Percentiles rank a stretch among this genome's conserved stretches.
Conservation (phyloP, 1,140 invertebrate species). For the Drosophila rhopaloa region DNA sequence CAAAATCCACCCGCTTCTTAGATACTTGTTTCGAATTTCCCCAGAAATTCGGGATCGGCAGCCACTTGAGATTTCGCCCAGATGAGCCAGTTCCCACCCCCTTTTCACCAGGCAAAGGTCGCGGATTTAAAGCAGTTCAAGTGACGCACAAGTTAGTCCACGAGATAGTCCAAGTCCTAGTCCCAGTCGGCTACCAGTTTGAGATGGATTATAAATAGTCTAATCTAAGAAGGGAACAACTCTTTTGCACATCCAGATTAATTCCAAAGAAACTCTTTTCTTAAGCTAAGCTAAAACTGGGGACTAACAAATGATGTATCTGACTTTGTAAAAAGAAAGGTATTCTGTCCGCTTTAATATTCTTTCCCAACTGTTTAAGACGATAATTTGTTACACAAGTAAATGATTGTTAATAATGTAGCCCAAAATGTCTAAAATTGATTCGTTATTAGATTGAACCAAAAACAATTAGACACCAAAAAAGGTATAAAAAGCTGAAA, state of each 20-base stretch:
- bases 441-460: no score
- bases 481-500: no score
- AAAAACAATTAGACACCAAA: no score
- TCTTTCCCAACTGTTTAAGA: no score
- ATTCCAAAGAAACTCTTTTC: background rate
- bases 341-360: no score
- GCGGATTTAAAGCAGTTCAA: slow-evolving; percentile 59
- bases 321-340: background rate
- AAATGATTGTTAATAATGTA: no score
- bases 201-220: background rate
- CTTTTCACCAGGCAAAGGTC: slow-evolving; percentile 26
- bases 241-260: background rate
- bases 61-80: slow-evolving; percentile 58
- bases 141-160: slow-evolving; percentile 56
- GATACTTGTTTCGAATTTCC: slow-evolving; percentile 49
- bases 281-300: background rate
- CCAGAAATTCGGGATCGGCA: slow-evolving; percentile 15
- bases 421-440: no score
- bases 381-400: no score
- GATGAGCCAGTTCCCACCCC: slow-evolving; percentile 17
- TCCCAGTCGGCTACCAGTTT: background rate
- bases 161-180: background rate
- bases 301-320: background rate
- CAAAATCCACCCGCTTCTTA: slow-evolving; percentile 61
- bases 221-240: background rate